Conservation (phyloP, 2,113 vertebrate genomes). For the Podilymbus podiceps region DNA sequence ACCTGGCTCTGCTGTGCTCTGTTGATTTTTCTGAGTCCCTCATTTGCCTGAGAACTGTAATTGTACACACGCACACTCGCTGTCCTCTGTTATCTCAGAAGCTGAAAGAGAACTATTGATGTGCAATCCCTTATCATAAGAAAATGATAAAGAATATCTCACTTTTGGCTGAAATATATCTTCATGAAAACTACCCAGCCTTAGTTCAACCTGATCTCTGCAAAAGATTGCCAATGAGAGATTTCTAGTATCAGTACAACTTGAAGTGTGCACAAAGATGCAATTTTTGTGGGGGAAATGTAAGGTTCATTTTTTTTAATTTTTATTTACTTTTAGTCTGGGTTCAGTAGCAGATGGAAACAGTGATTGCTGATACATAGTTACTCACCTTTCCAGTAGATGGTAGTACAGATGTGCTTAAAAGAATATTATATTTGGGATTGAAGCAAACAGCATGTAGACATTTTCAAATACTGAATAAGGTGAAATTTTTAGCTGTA, state of each 20-base stretch:
- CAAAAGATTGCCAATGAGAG: background rate
- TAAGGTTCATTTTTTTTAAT: background rate
- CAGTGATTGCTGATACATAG: constrained; percentile 46
- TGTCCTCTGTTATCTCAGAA: background rate
- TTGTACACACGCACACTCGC: background rate
- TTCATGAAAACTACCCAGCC: background rate
- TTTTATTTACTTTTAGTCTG: background rate
- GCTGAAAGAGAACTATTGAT: background rate
- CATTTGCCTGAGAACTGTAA: background rate
- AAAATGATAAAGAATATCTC: background rate
- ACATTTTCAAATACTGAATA: constrained; percentile 25
- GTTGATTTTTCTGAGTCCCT: background rate
- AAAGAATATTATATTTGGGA: constrained; percentile 34
- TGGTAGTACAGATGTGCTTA: constrained; percentile 78
- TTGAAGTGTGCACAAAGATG: background rate
- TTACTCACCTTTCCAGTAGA: constrained; percentile 79
- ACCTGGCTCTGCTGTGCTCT: background rate
- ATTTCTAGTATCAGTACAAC: background rate
- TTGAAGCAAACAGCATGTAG: constrained; percentile 10
- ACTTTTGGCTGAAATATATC: background rate
- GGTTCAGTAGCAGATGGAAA: background rate
- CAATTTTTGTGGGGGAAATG: background rate
- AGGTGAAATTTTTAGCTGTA: background rate
- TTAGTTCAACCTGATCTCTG: background rate
- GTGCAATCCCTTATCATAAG: background rate